Percentiles rank a stretch among this genome's conserved stretches.
Evolutionary conservation across 2,888 invertebrate species (phyloP).

Genomic region (Drosophila subsilvestris): DNA sequence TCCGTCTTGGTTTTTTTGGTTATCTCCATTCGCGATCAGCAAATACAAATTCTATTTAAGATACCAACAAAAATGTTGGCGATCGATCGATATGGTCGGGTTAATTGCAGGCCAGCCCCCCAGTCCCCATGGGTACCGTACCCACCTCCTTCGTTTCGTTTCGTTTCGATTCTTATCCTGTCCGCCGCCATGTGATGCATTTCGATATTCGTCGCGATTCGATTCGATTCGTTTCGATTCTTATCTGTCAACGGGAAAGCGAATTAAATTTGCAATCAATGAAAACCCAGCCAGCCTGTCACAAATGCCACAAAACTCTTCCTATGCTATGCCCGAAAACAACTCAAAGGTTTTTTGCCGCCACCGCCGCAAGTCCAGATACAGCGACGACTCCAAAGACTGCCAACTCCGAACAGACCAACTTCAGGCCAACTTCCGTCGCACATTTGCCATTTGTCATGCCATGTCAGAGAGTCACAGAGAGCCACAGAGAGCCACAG

Average conservation of each 20-base stretch:
- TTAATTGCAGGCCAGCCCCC: conserved; percentile 55
- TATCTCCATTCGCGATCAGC: conserved; percentile 65
- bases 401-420: conserved; percentile 15
- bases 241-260: conserved; percentile 41
- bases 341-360: conserved; percentile 52
- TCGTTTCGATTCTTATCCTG: conserved; percentile 16
- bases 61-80: conserved; percentile 46
- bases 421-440: conserved; percentile 59
- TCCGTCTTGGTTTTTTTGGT: conserved; percentile 22
- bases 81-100: conserved; percentile 55
- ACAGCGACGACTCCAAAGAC: neutral
- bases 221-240: conserved; percentile 28
- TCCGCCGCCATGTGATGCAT: too few species aligned
- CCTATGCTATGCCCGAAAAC: conserved; percentile 36
- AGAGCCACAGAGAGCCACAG: conserved; percentile 4
- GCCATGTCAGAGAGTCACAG: conserved; percentile 50
- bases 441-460: conserved; percentile 77
- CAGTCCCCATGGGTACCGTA: conserved; percentile 8
- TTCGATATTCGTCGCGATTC: conserved; percentile 5
- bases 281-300: conserved; percentile 62
- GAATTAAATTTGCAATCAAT: conserved; percentile 60
- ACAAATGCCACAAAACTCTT: conserved; percentile 40
- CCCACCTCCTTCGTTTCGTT: conserved; percentile 12
- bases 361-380: conserved; percentile 9
- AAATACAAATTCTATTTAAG: conserved; percentile 79